phyloP scores from a whole-genome alignment of 2,797 vertebrate genomes.

The Syngnathus rostellatus region DNA sequence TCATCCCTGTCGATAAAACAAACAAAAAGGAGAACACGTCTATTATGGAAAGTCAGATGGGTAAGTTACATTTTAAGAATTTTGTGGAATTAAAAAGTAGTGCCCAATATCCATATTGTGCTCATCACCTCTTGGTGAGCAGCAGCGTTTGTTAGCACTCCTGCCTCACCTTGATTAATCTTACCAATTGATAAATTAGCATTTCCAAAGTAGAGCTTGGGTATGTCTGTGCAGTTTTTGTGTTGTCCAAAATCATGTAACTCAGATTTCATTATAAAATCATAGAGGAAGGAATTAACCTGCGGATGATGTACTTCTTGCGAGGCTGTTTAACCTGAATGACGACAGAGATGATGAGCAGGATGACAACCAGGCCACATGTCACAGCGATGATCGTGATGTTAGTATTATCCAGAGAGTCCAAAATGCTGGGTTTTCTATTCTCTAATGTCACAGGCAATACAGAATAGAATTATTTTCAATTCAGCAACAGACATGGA shows the following conservation, averaged over 20 bases:
- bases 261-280: neutral
- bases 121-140: no score
- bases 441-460: constrained; percentile 69
- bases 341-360: constrained; percentile 84
- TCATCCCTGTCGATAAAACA: constrained; percentile 67
- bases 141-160: no score
- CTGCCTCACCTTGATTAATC: no score
- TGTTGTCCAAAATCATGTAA: neutral
- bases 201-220: no score
- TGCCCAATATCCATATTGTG: no score
- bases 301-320: constrained; percentile 77
- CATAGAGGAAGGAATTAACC: constrained; percentile 29
- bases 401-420: constrained; percentile 87
- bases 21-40: no score
- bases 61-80: no score
- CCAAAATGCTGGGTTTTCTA: constrained; percentile 84
- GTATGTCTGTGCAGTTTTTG: neutral
- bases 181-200: no score
- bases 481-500: neutral
- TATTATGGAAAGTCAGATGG: no score
- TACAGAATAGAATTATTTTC: neutral
- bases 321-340: constrained; percentile 96
- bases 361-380: constrained; percentile 85
- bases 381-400: constrained; percentile 91
- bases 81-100: no score